Evolutionary conservation across 2,797 vertebrate genomes (phyloP), one percentile per base, ranked within the genome.

Genomic region (Sebastes variabilis): DNA sequence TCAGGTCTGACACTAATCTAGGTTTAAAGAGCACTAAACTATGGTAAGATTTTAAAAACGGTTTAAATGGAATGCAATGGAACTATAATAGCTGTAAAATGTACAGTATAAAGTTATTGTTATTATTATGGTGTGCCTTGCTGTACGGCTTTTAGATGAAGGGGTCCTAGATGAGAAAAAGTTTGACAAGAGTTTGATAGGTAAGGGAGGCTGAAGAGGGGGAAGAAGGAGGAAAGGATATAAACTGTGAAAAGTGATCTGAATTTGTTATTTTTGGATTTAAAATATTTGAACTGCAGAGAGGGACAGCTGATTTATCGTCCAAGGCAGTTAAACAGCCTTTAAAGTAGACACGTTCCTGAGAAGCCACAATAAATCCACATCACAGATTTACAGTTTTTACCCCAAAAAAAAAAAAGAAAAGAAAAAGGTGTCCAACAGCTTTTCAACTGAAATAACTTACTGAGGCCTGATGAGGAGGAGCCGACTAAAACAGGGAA

Each of bases 251-350:
- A 64, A 79, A 46, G 36, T 42, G 18, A 70, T 68, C 6, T 71
- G 25, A 77, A 66, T 72, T 42, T 61, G 72, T 75, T 72, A 36
- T 49, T 81, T 61, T 75, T 78, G 73, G 70, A 56, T 78, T 62
- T 65, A 2, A 42, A 36, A 25, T 79, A 52, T 67, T 52, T 67
- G 24, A 75, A 24, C 32, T n/a, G 22, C 61, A 79, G 24, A 24
- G 13, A 59, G 34, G 10, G 11, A 66, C 7, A 11, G 2, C 7
- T 80, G 72, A 83, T 90, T 86, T 87, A 89, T 86, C 49, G 70
- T 14, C 46, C 22, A 59, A 22, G 69, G 55, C 71, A 56, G 61
- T 75, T 62, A 20, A 76, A 74, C 29, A 27, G 49, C 22, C 32
- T 78, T 75, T 69, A 24, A 34, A 73, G 30, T 62, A 2, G 29